Base-by-base conservation (phyloP, 30 jellyfish, hydroid and myxozoan species). In the Haliclystus octoradiatus region DNA sequence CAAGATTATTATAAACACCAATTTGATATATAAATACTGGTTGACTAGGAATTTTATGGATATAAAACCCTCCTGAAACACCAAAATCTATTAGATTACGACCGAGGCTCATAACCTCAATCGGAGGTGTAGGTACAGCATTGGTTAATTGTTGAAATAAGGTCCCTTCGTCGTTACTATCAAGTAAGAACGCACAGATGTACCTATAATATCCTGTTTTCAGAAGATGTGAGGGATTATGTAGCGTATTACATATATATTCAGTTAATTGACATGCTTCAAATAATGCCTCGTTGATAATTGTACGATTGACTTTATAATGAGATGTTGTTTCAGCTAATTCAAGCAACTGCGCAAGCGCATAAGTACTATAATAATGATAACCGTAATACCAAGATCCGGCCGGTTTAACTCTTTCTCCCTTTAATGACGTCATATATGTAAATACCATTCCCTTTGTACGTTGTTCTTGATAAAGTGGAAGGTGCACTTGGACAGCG, bases 51-150 rank as follows among this genome's bases (percentile, higher is more conserved):
- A 64, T 29, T 24, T 64, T 64, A 24, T 64, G 73, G 5, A 64
- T 12, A 29, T 64, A 64, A 64, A 64, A 13, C 4, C 52, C 31
- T 5, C 31, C 73, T n/a, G 66, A 64, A 5, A 31, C 52, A 12
- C 73, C 73, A 64, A 64, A 64, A 29, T 64, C 73, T 63, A 64
- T 29, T 3, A 64, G 24, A 29, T 64, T 26, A 9, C 73, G 63
- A 64, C 73, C 73, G 4, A 64, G 64, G 15, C 73, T 31, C 26
- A 64, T 64, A 29, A 31, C 73, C 31, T 64, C 73, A 7, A 64
- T 64, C 7, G 31, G 52, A 22, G 73, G 73, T 15, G 31, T 29
- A 22, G 52, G 52, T 19, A 26, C 73, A 3, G 73, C 5, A 19
- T 25, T 13, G 3, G 31, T 64, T 15, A 64, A 64, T 22, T 15